Base-by-base conservation (phyloP, 92 coral and sea anemone species). In the Pocillopora meandrina region DNA sequence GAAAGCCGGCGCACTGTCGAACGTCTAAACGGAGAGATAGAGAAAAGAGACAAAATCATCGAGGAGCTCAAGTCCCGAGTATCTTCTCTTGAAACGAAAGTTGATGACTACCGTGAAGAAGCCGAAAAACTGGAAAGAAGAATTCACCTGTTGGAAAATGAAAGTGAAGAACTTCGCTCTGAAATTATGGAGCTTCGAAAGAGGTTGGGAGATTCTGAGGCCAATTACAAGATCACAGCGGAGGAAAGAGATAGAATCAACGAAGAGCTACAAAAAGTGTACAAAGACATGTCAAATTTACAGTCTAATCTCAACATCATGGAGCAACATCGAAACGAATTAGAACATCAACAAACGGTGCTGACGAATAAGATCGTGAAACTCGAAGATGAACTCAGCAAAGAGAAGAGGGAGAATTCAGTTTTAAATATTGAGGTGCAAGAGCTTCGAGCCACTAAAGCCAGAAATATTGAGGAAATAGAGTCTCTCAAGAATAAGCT, bases 211-310 rank as follows among this genome's bases (percentile, higher is more conserved):
- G 95, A 92, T 47, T 97, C 98, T 56, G 97, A 97, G 78, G 76
- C 97, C 61, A 94, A 87, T 74, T 97, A 94, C 90, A 88, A 89
- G 84, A 83, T 92, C 71, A 86, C 95, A 26, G 83, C 94, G 18
- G 91, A 92, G 58, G 99, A 97, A 61, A 89, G 98, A 9, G 98
- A 97, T 69, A 86, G 93, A 31, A 86, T 92, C 56, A 92, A 93
- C 63, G 93, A 90, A 16, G 99, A 96, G 68, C 90, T 96, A 19
- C 99, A 94, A 77, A 87, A 86, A 12, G 92, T 85, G 76, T 89
- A 91, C 89, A 96, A 96, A 87, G 89, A 92, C 61, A 94, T 94
- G 69, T 91, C 95, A 57, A 93, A 96, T 72, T 92, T 96, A 55
- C 98, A 96, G 84, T 87, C 99, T 63, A 87, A 90, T 73, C 80